Evolutionary conservation across 2,113 vertebrate species (phyloP).

Genomic region (Neodon shergylaensis): DNA sequence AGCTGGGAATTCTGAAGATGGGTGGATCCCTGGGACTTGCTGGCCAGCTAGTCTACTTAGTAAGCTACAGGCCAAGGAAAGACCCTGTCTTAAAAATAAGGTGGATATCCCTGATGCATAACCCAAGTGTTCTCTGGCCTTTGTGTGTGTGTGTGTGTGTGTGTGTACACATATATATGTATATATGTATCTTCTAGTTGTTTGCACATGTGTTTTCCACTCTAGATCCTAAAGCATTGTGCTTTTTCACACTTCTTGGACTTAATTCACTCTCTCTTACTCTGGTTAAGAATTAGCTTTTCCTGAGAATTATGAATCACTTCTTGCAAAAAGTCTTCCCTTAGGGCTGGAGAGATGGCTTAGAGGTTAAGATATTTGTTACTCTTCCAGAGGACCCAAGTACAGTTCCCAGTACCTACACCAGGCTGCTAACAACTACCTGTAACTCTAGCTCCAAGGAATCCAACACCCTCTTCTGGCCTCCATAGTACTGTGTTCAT

Average conservation of each 20-base stretch:
- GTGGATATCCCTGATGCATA: background rate
- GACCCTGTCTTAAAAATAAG: background rate
- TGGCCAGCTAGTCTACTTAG: background rate
- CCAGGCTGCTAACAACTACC: background rate
- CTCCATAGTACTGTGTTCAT: background rate
- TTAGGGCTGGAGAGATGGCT: background rate
- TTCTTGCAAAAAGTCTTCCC: slow-evolving; percentile 12
- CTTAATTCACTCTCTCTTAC: background rate
- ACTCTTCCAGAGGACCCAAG: background rate
- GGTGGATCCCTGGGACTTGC: background rate
- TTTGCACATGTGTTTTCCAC: background rate
- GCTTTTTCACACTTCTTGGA: background rate
- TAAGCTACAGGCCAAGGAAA: background rate
- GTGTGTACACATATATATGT: background rate
- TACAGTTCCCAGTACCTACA: background rate
- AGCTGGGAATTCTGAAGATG: background rate
- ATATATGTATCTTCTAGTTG: background rate
- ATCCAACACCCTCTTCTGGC: background rate
- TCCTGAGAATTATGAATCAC: background rate
- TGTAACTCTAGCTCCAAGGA: background rate
- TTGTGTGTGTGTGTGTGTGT: background rate
- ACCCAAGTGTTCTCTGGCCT: background rate
- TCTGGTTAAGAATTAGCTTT: background rate
- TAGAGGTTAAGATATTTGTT: background rate
- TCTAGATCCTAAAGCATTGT: background rate